phyloP scores from a whole-genome alignment of 1,140 invertebrate species.

The Drosophila kikkawai region DNA sequence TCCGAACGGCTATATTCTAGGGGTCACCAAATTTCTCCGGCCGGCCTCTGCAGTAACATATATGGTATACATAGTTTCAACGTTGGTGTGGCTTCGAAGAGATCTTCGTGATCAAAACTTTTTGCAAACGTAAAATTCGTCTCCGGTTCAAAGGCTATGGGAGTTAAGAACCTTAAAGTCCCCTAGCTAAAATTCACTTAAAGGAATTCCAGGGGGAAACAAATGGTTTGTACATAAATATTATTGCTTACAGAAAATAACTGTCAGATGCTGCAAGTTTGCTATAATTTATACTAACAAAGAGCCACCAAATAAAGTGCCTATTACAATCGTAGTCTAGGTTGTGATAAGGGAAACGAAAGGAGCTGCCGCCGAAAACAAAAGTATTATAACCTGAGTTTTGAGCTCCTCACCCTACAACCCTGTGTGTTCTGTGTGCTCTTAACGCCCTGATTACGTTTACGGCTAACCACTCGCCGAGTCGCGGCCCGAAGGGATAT shows the following conservation, averaged over 20 bases:
- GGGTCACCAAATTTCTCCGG: too few relatives aligned
- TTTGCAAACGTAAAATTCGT: too few relatives aligned
- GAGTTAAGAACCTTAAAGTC: too few relatives aligned
- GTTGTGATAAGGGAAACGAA: background rate
- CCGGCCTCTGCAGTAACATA: too few relatives aligned
- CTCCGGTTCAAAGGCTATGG: too few relatives aligned
- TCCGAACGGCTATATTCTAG: too few relatives aligned
- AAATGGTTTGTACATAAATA: background rate
- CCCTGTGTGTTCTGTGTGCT: background rate
- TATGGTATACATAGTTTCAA: too few relatives aligned
- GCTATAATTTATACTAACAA: background rate
- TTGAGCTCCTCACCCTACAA: background rate
- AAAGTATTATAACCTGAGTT: background rate
- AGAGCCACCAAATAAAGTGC: background rate
- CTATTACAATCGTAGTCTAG: background rate
- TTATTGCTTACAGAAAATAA: background rate
- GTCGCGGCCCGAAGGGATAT: conserved; percentile 11
- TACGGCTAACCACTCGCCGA: conserved; percentile 17
- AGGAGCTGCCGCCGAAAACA: background rate
- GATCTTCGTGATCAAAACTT: too few relatives aligned
- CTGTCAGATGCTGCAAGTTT: background rate
- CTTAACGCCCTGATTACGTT: conserved; percentile 9
- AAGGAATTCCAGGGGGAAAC: background rate
- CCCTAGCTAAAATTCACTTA: background rate
- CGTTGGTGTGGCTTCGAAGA: too few relatives aligned